A percentile compares a stretch with the other conserved stretches of the same genome.
These are phyloP conservation scores for Drosophila watanabei DNA, from an alignment of 1,140 invertebrate species.

Conservation along the genomic window DNA sequence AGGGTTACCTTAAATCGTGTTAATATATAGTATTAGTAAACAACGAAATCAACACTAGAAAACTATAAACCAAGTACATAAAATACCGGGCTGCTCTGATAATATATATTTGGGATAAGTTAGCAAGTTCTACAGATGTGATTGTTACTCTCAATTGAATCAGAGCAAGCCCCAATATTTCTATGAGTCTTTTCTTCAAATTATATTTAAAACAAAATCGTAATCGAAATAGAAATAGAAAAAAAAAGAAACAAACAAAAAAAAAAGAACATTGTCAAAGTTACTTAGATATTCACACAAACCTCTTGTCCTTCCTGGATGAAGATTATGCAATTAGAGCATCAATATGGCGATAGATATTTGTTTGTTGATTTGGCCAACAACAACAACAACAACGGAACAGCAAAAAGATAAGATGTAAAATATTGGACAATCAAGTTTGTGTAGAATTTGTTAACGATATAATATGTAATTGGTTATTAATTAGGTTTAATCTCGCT, in stretches of 20 bases:
- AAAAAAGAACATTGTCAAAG: background rate
- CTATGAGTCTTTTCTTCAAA: background rate
- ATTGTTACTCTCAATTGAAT: background rate
- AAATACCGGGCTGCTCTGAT: constrained; percentile 5
- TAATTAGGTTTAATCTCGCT: background rate
- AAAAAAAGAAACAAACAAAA: background rate
- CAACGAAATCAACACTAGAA: constrained; percentile 9
- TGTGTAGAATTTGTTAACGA: background rate
- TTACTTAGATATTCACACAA: constrained; percentile 85
- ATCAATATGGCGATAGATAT: constrained; percentile 28
- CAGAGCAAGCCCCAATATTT: constrained; percentile 2
- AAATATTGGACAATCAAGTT: constrained; percentile 24
- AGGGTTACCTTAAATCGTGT: background rate
- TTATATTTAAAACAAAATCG: background rate
- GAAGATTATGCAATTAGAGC: constrained; percentile 32
- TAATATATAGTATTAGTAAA: constrained; percentile 17
- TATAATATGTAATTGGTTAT: background rate
- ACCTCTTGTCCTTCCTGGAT: constrained; percentile 91
- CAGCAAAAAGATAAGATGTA: constrained; percentile 23
- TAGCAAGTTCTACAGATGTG: background rate
- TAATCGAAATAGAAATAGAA: background rate
- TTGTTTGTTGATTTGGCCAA: constrained; percentile 33
- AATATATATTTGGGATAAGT: background rate
- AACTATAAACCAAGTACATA: constrained; percentile 1
- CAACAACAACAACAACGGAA: constrained; percentile 17